Evolutionary conservation across 2,797 vertebrate species (phyloP).

Genomic region (Vespertilio murinus): DNA sequence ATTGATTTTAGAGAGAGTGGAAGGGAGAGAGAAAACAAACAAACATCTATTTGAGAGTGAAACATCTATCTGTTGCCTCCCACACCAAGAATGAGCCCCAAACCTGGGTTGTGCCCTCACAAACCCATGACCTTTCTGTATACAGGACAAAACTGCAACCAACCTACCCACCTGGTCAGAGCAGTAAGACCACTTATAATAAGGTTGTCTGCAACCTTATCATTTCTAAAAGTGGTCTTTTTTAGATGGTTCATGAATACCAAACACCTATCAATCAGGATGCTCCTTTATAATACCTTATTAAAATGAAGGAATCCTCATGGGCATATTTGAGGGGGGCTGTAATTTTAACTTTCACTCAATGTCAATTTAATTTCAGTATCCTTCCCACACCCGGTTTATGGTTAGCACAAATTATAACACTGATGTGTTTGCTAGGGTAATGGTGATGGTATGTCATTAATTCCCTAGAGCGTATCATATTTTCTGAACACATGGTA

Average conservation of each 20-base stretch:
- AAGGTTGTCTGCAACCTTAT: background rate
- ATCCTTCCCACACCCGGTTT: constrained; percentile 52
- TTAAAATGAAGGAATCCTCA: constrained; percentile 34
- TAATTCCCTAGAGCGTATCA: constrained; percentile 70
- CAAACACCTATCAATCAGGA: constrained; percentile 14
- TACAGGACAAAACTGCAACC: background rate
- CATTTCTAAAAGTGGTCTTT: background rate
- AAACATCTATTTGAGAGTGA: background rate
- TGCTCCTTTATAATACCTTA: constrained; percentile 11
- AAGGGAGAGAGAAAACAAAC: background rate
- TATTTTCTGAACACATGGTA: constrained; percentile 59
- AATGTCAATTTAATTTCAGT: constrained; percentile 62
- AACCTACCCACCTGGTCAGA: background rate
- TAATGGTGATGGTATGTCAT: constrained; percentile 73
- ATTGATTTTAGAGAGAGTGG: background rate
- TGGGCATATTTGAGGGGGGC: background rate
- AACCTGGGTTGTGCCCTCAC: background rate
- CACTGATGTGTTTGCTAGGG: constrained; percentile 57
- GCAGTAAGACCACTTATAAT: background rate
- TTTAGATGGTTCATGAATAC: constrained; percentile 1
- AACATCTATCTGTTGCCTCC: background rate
- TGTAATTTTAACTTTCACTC: constrained; percentile 57
- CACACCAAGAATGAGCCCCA: background rate
- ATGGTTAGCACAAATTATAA: constrained; percentile 71
- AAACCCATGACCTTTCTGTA: background rate